Percentiles rank a stretch among this genome's conserved stretches.
phyloP scores from a whole-genome alignment of 1,140 invertebrate genomes.

The Pseudomyrmex gracilis region DNA sequence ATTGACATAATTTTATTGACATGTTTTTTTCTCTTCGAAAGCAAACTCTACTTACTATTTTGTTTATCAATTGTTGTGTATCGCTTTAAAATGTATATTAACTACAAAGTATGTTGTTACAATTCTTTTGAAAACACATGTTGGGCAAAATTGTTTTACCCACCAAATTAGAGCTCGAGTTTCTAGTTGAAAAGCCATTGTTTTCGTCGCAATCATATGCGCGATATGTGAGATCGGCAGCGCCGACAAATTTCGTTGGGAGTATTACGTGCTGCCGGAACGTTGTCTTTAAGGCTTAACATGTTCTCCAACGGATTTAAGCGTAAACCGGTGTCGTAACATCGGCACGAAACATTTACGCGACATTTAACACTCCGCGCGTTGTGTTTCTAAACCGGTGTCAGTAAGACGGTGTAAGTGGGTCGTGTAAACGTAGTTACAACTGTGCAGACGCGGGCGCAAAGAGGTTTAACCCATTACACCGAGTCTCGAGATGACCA shows the following conservation, averaged over 20 bases:
- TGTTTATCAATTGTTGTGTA: no score
- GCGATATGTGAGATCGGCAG: not conserved
- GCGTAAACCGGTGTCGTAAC: slow-evolving; percentile 31
- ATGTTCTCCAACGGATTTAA: slow-evolving; percentile 36
- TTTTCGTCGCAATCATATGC: not conserved
- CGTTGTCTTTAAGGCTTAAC: slow-evolving; percentile 19
- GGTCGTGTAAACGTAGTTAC: slow-evolving; percentile 48
- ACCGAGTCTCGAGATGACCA: slow-evolving; percentile 9
- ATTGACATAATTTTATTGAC: no score
- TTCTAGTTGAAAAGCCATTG: no score
- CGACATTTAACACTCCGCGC: slow-evolving; percentile 31
- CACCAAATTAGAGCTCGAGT: no score
- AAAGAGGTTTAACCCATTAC: slow-evolving; percentile 8
- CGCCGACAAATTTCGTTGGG: slow-evolving; percentile 25
- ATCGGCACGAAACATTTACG: slow-evolving; percentile 44
- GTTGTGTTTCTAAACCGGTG: slow-evolving; percentile 17
- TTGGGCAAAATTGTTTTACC: no score
- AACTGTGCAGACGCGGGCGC: not conserved
- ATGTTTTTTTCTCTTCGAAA: no score
- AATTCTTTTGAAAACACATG: no score
- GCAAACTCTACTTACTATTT: no score
- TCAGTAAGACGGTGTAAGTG: slow-evolving; percentile 46
- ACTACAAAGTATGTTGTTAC: no score
- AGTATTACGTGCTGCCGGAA: slow-evolving; percentile 22
- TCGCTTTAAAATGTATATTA: no score